phyloP scores from a whole-genome alignment of 2,888 invertebrate species.

The Boloria selene region DNA sequence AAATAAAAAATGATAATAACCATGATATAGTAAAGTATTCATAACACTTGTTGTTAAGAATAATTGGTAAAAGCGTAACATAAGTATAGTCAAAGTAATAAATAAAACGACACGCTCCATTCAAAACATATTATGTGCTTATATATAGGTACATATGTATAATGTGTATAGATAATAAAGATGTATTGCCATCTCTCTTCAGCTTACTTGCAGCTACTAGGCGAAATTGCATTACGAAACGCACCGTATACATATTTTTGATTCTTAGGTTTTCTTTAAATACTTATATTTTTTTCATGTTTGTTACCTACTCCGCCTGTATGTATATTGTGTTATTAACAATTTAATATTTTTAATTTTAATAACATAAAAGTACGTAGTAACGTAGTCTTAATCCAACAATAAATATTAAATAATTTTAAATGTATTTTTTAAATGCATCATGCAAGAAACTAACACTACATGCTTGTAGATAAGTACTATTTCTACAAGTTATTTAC shows the following conservation, averaged over 20 bases:
- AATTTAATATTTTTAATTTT: too few relatives aligned
- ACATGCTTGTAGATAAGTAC: too few relatives aligned
- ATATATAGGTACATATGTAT: too few relatives aligned
- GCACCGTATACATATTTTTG: neutral
- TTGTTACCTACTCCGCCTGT: too few relatives aligned
- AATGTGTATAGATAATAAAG: neutral
- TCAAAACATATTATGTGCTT: neutral
- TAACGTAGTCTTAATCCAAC: too few relatives aligned
- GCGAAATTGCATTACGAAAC: neutral
- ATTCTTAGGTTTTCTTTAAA: neutral
- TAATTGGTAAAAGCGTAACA: slow-evolving; percentile 1
- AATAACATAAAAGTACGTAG: too few relatives aligned
- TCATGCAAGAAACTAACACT: too few relatives aligned
- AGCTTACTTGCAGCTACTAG: neutral
- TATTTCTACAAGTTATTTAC: too few relatives aligned
- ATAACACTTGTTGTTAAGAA: neutral
- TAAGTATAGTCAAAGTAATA: neutral
- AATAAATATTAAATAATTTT: too few relatives aligned
- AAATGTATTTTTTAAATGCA: too few relatives aligned
- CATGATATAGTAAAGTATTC: neutral
- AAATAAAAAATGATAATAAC: neutral
- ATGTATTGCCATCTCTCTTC: neutral
- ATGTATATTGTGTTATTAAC: too few relatives aligned
- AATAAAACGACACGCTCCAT: neutral
- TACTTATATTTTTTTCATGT: too few relatives aligned